phyloP scores from a whole-genome alignment of 1,140 invertebrate species.

The Drosophila paulistorum region DNA sequence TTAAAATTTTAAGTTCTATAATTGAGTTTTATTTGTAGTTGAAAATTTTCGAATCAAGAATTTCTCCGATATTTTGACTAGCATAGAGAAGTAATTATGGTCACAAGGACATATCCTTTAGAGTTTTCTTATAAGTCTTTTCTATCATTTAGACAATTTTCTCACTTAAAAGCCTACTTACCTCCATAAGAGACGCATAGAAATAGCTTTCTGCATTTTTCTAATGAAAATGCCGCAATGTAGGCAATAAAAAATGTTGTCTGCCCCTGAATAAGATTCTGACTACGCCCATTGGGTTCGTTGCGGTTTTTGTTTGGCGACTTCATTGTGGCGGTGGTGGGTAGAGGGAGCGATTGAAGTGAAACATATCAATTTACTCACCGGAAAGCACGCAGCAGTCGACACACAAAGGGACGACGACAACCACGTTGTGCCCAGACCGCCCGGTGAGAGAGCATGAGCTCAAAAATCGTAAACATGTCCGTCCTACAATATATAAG shows the following conservation, averaged over 20 bases:
- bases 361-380: constrained; percentile 71
- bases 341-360: not conserved
- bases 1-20: too few relatives aligned
- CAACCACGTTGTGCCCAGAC: not conserved
- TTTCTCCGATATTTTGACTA: too few relatives aligned
- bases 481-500: constrained; percentile 26
- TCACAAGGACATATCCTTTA: too few relatives aligned
- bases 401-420: constrained; percentile 10
- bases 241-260: not conserved
- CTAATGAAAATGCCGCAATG: too few relatives aligned
- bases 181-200: too few relatives aligned
- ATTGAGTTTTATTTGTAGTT: too few relatives aligned
- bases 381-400: constrained; percentile 64
- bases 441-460: constrained; percentile 41
- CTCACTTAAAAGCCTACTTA: too few relatives aligned
- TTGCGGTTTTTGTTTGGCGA: constrained; percentile 29
- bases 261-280: not conserved
- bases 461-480: constrained; percentile 63
- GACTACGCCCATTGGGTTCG: constrained; percentile 11
- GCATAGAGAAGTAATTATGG: too few relatives aligned
- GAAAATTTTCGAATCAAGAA: too few relatives aligned
- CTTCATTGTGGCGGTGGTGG: not conserved
- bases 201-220: too few relatives aligned
- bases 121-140: too few relatives aligned
- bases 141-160: too few relatives aligned